Evolutionary conservation across 92 coral and sea anemone genomes (phyloP), one percentile per base, ranked within the genome.

Genomic region (Epizoanthus stellaris): DNA sequence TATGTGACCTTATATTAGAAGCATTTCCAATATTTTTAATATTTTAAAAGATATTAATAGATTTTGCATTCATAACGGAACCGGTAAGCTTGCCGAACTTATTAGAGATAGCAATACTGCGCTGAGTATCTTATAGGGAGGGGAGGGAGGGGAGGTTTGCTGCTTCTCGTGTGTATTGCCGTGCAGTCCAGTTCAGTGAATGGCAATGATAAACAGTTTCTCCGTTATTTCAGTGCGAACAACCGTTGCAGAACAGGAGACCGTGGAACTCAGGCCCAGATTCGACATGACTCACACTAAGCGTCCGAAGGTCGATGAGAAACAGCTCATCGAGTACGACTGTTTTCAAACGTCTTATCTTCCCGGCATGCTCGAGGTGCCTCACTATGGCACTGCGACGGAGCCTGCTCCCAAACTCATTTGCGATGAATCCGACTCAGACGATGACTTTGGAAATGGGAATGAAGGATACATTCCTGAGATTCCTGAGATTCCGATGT

Each of bases 211-310:
- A 13, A 49, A 49, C 14, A 49, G 11, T 49, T 49, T 49, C 14
- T 49, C 56, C 9, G 1, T 62, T 62, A 9, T 79, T 79, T 62
- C 47, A 72, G 72, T 59, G 34, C 81, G 13, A 57, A 83, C 12
- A 8, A 6, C 56, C 14, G 56, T 30, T 83, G 59, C 69, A 10
- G 30, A 9, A 1, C 40, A 30, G 17, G 67, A 1, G 56, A 43
- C 6, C 2, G 20, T 57, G 23, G 42, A 20, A 8, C n/a, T n/a
- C n/a, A n/a, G n/a, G n/a, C 4, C 25, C 4, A 73, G 9, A 17
- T 87, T 87, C 49, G 87, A 85, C 56, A 87, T 87, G 90, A 87
- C 87, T n/a, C 85, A 71, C 49, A 87, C 84, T 16, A 73, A 74
- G 42, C 86, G 83, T 10, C 90, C 58, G 19, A 47, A 74, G 42